phyloP scores from a whole-genome alignment of 2,113 vertebrate genomes.

The Beaufortia kweichowensis region DNA sequence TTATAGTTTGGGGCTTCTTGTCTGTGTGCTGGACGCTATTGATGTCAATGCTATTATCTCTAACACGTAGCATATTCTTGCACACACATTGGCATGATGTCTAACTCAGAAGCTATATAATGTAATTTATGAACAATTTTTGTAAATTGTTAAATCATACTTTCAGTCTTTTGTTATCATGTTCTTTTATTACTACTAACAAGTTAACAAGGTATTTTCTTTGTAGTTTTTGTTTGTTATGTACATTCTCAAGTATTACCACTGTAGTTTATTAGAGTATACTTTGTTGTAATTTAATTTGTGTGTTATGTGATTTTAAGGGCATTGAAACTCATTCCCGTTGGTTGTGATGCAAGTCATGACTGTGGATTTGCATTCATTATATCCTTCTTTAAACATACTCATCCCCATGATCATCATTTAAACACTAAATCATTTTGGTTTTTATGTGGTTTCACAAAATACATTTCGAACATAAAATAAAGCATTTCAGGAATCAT shows the following conservation, averaged over 20 bases:
- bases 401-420: not conserved
- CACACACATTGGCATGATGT: conserved; percentile 48
- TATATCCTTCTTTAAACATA: conserved; percentile 67
- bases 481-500: conserved; percentile 13
- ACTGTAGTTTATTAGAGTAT: conserved; percentile 42
- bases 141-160: conserved; percentile 53
- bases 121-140: conserved; percentile 60
- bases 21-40: conserved; percentile 23
- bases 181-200: conserved; percentile 52
- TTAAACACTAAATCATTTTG: conserved; percentile 31
- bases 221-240: conserved; percentile 42
- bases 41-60: conserved; percentile 33
- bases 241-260: conserved; percentile 35
- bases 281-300: conserved; percentile 34
- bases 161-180: conserved; percentile 34
- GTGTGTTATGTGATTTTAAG: conserved; percentile 51
- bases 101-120: conserved; percentile 56
- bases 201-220: conserved; percentile 36
- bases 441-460: too few species aligned
- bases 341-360: conserved; percentile 45
- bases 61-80: conserved; percentile 41
- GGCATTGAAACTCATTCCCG: conserved; percentile 59
- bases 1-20: conserved; percentile 56
- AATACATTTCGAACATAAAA: conserved; percentile 54
- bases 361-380: conserved; percentile 58